These are phyloP conservation scores for Tubulanus polymorphus DNA, from an alignment of 2,888 invertebrate genomes.

Conservation along the genomic window DNA sequence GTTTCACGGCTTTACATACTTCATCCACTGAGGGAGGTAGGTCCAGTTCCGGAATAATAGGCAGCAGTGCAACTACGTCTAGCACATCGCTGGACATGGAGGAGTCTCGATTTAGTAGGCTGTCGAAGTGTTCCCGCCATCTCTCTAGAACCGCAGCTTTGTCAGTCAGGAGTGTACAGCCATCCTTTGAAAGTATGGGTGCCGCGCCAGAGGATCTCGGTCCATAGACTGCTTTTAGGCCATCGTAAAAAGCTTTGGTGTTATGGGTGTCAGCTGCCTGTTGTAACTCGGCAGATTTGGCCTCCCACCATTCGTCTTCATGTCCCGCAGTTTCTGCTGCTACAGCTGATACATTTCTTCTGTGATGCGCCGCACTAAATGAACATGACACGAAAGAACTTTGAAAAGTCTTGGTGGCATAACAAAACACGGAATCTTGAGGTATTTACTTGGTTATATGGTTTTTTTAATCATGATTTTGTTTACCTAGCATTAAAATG, in stretches of 20 bases:
- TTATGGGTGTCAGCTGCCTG: constrained; percentile 11
- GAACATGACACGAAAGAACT: too few species aligned
- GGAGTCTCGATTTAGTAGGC: constrained; percentile 14
- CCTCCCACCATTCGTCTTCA: constrained; percentile 3
- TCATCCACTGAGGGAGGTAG: neutral
- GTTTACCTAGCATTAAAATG: too few species aligned
- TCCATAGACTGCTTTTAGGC: constrained; percentile 10
- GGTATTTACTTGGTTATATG: too few species aligned
- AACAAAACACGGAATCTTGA: too few species aligned
- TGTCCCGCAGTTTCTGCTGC: constrained; percentile 3
- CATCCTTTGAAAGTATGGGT: constrained; percentile 13
- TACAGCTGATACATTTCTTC: too few species aligned
- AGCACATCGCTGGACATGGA: constrained; percentile 13
- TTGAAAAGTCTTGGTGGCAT: too few species aligned
- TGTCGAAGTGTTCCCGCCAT: constrained; percentile 18
- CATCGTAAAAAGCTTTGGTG: constrained; percentile 12
- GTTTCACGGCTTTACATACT: neutral
- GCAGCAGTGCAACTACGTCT: constrained; percentile 4
- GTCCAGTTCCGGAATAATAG: neutral
- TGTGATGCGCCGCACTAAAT: too few species aligned
- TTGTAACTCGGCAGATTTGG: constrained; percentile 5
- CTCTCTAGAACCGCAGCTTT: constrained; percentile 13
- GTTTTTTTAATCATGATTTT: too few species aligned
- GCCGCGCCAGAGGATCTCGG: constrained; percentile 10
- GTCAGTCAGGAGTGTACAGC: constrained; percentile 11